Evolutionary conservation across 2,797 vertebrate genomes (phyloP).

Genomic region (Phoebastria nigripes): DNA sequence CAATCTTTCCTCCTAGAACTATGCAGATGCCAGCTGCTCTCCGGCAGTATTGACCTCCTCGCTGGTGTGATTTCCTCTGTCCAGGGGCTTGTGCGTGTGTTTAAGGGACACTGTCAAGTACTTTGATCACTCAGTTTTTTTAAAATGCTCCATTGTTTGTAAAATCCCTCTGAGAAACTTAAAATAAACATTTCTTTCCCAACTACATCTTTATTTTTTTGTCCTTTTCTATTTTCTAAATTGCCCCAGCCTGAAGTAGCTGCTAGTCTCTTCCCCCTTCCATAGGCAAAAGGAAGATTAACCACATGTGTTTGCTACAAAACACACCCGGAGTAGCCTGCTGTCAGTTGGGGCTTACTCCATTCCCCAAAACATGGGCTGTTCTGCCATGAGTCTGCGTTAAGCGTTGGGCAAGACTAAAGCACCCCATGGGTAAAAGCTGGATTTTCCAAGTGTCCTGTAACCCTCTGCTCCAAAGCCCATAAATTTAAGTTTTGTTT

Average conservation of each 20-base stretch:
- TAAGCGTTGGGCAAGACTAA: neutral
- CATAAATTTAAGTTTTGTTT: neutral
- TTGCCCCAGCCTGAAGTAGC: neutral
- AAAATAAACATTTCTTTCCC: conserved; percentile 66
- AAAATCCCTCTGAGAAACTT: conserved; percentile 59
- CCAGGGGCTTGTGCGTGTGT: conserved; percentile 50
- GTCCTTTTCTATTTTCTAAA: neutral
- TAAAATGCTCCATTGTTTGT: conserved; percentile 65
- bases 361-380: rapidly evolving
- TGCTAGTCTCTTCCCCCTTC: neutral
- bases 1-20: conserved; percentile 59
- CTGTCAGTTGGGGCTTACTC: rapidly evolving
- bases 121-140: conserved; percentile 62
- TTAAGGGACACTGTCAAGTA: conserved; percentile 67
- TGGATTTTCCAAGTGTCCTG: neutral
- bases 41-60: conserved; percentile 48
- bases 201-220: neutral
- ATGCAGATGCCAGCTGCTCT: conserved; percentile 62
- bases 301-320: neutral
- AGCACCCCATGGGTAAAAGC: neutral
- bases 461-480: neutral
- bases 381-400: neutral
- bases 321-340: rapidly evolving
- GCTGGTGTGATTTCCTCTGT: conserved; percentile 52
- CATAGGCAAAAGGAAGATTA: rapidly evolving